phyloP scores from a whole-genome alignment of 2,888 invertebrate genomes.

The Tinea trinotella region DNA sequence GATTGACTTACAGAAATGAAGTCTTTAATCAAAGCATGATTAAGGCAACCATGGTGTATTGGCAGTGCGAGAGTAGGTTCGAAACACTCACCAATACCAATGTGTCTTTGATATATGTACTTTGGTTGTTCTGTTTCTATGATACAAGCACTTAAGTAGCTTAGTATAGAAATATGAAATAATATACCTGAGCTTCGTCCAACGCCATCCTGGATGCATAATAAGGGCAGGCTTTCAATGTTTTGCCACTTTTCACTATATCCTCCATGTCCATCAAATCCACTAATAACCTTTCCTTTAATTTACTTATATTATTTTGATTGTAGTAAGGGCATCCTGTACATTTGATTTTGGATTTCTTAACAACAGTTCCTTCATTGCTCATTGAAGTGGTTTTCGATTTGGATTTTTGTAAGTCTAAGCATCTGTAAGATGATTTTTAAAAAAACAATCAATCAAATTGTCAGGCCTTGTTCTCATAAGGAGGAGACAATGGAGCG shows the following conservation, averaged over 20 bases:
- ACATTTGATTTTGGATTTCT: slow-evolving; percentile 72
- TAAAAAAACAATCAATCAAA: no score
- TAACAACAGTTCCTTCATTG: slow-evolving; percentile 74
- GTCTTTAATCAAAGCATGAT: no score
- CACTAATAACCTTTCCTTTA: slow-evolving; percentile 76
- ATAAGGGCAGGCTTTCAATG: slow-evolving; percentile 91
- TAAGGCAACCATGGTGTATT: no score
- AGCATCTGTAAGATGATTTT: slow-evolving; percentile 77
- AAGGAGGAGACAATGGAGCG: no score
- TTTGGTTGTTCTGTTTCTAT: no score
- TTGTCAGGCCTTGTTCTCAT: no score
- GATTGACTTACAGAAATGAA: no score
- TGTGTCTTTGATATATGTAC: no score
- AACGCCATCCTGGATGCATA: slow-evolving; percentile 89
- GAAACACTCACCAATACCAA: no score
- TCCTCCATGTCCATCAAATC: slow-evolving; percentile 92
- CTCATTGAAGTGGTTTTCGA: slow-evolving; percentile 68
- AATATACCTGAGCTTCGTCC: slow-evolving; percentile 81
- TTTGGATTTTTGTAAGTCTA: slow-evolving; percentile 83
- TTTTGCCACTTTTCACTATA: slow-evolving; percentile 77
- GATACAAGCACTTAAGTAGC: no score
- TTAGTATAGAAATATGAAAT: no score
- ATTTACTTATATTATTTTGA: slow-evolving; percentile 71
- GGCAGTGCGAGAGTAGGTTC: no score
- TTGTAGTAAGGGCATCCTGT: slow-evolving; percentile 80